Evolutionary conservation across 2,888 invertebrate genomes (phyloP), one percentile per base, ranked within the genome.

Genomic region (Rotaria macrura): DNA sequence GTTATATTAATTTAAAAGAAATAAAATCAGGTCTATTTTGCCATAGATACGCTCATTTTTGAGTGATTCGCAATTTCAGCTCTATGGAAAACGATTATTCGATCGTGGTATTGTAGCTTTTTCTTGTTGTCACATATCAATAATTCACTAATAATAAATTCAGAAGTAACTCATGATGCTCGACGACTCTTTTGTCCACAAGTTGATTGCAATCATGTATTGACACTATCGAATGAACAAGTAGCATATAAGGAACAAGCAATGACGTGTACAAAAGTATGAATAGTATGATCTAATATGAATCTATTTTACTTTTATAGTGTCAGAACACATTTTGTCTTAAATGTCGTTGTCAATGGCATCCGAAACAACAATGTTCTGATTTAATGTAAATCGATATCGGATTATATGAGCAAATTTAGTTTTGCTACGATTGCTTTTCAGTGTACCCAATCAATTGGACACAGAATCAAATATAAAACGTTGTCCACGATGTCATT

Each of bases 401-500:
- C 17, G 3, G 34, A 12, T 54, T 23, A 25, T 54, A 54, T 54
- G 20, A 6, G 6, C 14, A 34, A 10, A 17, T 34, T 65, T 2
- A 17, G 2, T 17, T 14, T 1, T 7, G 2, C 14, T 14, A 20
- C 1, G 5, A n/a, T 43, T n/a, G 1, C 2, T 72, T 40, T 52
- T 52, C 52, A 79, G 79, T 12, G 43, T 14, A n/a, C 12, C 79
- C 9, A 2, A 43, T 79, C 43, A 40, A 43, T n/a, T n/a, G 23
- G 25, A 40, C 0, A 10, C 34, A 14, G 14, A 79, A 25, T 23
- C 43, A 12, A 43, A 43, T 43, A 79, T 79, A 25, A 79, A 79
- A 43, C 43, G 34, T 40, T 79, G 79, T 43, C 43, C 43, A 79
- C 25, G 96, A 94, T 97, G 96, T 91, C 94, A 94, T 88, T 96